Conservation (phyloP, 2,888 invertebrate species). For the Tiliacea aurago region DNA sequence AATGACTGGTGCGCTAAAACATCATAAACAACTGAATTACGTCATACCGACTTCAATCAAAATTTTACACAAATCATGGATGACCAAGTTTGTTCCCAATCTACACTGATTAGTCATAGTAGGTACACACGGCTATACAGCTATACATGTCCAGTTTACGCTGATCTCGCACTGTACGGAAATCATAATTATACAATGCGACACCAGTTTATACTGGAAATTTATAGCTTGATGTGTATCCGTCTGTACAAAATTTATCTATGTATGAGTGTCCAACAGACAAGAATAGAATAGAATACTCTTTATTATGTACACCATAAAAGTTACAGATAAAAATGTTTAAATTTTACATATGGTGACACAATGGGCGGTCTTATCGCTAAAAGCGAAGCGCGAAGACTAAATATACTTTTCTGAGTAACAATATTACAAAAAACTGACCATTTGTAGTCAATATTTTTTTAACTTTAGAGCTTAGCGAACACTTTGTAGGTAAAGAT, state of each 20-base stretch:
- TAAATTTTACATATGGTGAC: no score
- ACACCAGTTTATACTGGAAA: no score
- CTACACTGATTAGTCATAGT: not conserved
- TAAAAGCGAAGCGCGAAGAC: no score
- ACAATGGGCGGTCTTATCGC: no score
- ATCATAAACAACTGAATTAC: not conserved
- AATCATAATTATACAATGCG: no score
- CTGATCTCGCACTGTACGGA: no score
- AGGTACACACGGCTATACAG: no score
- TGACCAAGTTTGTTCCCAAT: slow-evolving; percentile 18
- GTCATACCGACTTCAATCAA: slow-evolving; percentile 7
- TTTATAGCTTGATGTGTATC: no score
- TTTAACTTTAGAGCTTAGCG: not conserved
- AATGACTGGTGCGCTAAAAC: slow-evolving; percentile 1
- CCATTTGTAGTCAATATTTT: not conserved
- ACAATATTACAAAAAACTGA: not conserved
- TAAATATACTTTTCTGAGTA: not conserved
- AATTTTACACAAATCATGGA: slow-evolving; percentile 11
- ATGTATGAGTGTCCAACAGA: slow-evolving; percentile 7
- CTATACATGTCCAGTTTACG: no score
- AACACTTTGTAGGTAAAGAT: not conserved
- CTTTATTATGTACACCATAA: no score
- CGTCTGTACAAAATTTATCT: slow-evolving; percentile 9
- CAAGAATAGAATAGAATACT: no score
- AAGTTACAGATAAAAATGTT: no score